Evolutionary conservation across 2,113 vertebrate species (phyloP).

Genomic region (Pleuronectes platessa): DNA sequence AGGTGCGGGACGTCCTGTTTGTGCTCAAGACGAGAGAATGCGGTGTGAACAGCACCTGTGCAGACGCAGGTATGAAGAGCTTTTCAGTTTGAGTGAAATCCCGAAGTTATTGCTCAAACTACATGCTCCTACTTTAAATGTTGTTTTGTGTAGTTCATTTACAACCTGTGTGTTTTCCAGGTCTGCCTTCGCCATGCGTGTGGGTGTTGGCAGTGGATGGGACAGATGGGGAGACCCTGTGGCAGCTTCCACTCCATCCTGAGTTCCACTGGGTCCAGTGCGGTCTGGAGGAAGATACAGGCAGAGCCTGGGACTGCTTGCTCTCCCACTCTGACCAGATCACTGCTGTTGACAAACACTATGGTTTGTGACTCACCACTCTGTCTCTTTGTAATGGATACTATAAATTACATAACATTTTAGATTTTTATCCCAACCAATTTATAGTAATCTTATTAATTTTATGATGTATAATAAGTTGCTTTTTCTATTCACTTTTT

Average conservation of each 20-base stretch:
- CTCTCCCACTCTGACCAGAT: constrained; percentile 78
- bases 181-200: constrained; percentile 84
- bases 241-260: constrained; percentile 82
- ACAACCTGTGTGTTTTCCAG: constrained; percentile 70
- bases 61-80: constrained; percentile 79
- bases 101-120: background rate
- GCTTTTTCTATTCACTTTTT: background rate
- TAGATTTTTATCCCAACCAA: background rate
- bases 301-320: constrained; percentile 78
- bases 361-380: constrained; percentile 76
- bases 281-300: constrained; percentile 51
- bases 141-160: constrained; percentile 8
- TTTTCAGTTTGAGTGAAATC: too few relatives aligned
- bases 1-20: constrained; percentile 89
- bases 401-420: background rate
- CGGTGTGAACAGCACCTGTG: constrained; percentile 83
- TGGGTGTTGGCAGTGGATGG: constrained; percentile 86
- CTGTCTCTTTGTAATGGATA: background rate
- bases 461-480: background rate
- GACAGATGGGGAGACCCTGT: constrained; percentile 84
- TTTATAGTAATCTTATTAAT: background rate
- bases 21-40: constrained; percentile 78
- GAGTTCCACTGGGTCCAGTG: constrained; percentile 86
- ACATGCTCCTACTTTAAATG: background rate
- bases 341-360: constrained; percentile 72